These are phyloP conservation scores for Eutolmus rufibarbis DNA, from an alignment of 2,888 invertebrate species.

Conservation along the genomic window DNA sequence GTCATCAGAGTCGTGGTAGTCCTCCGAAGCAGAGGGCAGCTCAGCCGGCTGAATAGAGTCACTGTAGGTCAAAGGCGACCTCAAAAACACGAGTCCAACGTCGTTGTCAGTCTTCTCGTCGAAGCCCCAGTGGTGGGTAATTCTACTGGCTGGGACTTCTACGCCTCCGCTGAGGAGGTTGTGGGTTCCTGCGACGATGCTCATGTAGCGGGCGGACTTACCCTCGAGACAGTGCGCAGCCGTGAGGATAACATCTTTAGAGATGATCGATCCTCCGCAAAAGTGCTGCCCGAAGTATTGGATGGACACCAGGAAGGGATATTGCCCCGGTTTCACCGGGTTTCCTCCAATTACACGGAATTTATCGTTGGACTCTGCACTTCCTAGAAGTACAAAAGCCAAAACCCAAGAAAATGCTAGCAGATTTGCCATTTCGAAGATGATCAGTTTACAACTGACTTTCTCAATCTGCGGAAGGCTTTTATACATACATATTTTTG, in stretches of 20 bases:
- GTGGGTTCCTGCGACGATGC: not conserved
- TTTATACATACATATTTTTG: not conserved
- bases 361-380: not conserved
- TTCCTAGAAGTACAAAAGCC: not conserved
- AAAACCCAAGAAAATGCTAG: not conserved
- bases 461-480: not conserved
- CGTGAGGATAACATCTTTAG: not conserved
- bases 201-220: not conserved
- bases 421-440: not conserved
- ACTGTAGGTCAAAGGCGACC: not conserved
- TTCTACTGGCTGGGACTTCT: not conserved
- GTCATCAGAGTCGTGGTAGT: not conserved
- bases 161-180: not conserved
- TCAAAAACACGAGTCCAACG: not conserved
- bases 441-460: not conserved
- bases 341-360: not conserved
- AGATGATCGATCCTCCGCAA: not conserved
- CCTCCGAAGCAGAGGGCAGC: not conserved
- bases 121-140: not conserved
- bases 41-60: not conserved
- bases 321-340: not conserved
- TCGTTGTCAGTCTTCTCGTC: not conserved
- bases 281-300: not conserved
- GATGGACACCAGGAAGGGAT: not conserved
- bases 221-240: not conserved